Evolutionary conservation across 2,797 vertebrate species (phyloP), one percentile per base, ranked within the genome.

Genomic region (Cuniculus paca): DNA sequence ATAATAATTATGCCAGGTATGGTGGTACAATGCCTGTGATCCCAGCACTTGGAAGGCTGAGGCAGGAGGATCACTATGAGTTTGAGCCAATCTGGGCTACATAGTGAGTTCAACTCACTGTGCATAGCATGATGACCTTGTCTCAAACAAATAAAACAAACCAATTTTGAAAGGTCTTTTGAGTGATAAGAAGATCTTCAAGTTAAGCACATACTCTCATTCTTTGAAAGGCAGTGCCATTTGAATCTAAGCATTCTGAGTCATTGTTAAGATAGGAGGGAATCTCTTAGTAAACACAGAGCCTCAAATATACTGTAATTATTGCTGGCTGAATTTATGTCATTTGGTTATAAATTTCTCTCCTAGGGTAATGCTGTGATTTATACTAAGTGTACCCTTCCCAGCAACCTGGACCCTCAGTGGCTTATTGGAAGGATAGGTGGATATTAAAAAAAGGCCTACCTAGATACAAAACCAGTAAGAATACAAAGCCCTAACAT

Each of bases 201-300:
- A 87, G 34, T 86, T 75, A 83, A 75, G n/a, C 34, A 12, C 31
- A 60, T 52, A 16, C 19, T 34, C 56, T 58, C 12, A 74, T 87
- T 70, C 93, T 94, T 90, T 52, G 50, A 87, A 96, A 96, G 74
- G 9, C 63, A 68, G 61, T 61, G 2, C 50, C 80, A 19, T 72
- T 36, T 81, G 70, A 92, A 81, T 11, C 14, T 12, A 34, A 10
- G 16, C 3, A 70, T 86, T 85, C 68, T 82, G 78, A 60, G 48
- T 70, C 83, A 83, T 60, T 74, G n/a, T 52, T 79, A 78, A 86
- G 65, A 34, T 19, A 75, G 45, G 26, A 80, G 13, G 36, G 34
- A 61, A 60, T 85, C 19, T 72, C 70, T 83, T 13, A 65, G 54
- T 82, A 89, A 92, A 74, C 24, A 26, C 3, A 58, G 36, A 39